Evolutionary conservation across 2,113 vertebrate species (phyloP).

Genomic region (Pseudorhombus dupliciocellatus): DNA sequence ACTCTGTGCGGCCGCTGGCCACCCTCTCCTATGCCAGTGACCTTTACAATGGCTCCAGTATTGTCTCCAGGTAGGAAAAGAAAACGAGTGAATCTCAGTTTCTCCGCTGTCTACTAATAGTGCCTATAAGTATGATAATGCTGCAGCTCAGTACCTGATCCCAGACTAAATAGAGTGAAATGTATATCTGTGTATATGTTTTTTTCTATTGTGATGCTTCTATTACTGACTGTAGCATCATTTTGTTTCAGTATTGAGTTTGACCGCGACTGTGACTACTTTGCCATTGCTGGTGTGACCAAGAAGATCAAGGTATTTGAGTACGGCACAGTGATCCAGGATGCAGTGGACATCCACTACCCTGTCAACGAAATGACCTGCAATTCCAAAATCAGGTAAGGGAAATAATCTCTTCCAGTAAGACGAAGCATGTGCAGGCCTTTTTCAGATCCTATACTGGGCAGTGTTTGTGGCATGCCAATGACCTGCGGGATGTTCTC

Average conservation of each 20-base stretch:
- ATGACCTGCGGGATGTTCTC: neutral
- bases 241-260: slow-evolving; percentile 91
- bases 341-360: slow-evolving; percentile 99
- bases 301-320: slow-evolving; percentile 99
- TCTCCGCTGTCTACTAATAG: neutral
- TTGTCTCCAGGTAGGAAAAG: slow-evolving; percentile 92
- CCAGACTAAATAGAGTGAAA: neutral
- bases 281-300: slow-evolving; percentile 98
- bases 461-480: neutral
- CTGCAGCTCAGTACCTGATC: neutral
- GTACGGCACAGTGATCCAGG: slow-evolving; percentile 98
- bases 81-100: neutral
- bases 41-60: slow-evolving; percentile 98
- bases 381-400: slow-evolving; percentile 99
- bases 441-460: neutral
- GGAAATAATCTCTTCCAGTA: neutral
- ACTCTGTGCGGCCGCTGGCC: slow-evolving; percentile 94
- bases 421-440: neutral
- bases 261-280: slow-evolving; percentile 99
- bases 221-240: neutral
- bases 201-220: neutral
- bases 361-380: slow-evolving; percentile 99
- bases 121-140: too few relatives aligned
- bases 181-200: neutral
- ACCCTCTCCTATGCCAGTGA: slow-evolving; percentile 97